Base-by-base conservation (phyloP, 2,797 vertebrate genomes). In the Atherinosoma microstoma region DNA sequence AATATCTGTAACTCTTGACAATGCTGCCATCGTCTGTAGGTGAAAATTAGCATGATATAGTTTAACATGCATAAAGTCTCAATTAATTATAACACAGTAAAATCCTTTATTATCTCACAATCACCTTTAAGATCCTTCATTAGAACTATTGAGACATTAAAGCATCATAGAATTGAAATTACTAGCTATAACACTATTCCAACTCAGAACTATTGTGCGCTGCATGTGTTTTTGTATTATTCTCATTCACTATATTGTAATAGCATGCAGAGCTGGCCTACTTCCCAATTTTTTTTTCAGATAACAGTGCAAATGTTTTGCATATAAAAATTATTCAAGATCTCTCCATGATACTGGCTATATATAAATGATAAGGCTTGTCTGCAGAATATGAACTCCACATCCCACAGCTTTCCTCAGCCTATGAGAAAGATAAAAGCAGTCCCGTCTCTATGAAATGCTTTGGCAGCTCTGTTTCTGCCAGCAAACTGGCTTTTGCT, bases 361-460 rank as follows among this genome's bases (percentile, higher is more conserved):
- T 93, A 91, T 93, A 94, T 94, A 92, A 94, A 94, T 94, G 87
- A 94, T 95, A 92, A 92, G 89, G 75, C 87, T 86, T 85, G 90
- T 93, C 91, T 92, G 90, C 83, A 75, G 84, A 90, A 89, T 88
- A 69, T 89, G 90, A 92, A 85, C 88, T 88, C 90, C 87, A 80
- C 89, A 86, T 89, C 89, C 87, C 84, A 86, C 81, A 79, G 87
- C 93, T 88, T 92, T 87, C 84, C 85, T 60, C 88, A 80, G 87
- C 86, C 90, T 91, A 92, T 80, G 84, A 70, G 89, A 81, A 85
- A 94, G 94, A 94, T 94, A 91, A 94, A 94, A 94, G 94, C 90
- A 67, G 79, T 82, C 47, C 80, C 66, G 83, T 87, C 90, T 94
- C 84, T 84, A 72, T 92, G 91, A 94, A 90, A 92, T 84, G 87